Evolutionary conservation across 1,140 invertebrate genomes (phyloP), one percentile per base, ranked within the genome.

Genomic region (Zaprionus tsacasi): DNA sequence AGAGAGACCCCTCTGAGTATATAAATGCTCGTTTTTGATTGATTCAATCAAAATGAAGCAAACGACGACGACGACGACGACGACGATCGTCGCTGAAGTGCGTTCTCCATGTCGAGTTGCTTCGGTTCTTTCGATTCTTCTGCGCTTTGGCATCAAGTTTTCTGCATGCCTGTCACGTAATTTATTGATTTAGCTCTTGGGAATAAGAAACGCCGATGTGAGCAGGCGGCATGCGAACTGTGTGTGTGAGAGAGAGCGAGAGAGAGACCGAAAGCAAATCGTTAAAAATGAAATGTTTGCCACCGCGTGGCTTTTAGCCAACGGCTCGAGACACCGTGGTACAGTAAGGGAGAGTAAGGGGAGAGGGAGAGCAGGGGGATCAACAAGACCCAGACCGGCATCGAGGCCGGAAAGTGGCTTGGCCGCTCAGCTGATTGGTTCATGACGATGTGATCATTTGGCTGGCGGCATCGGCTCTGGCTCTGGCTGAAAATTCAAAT

Each of bases 141-240:
- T 15, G 40, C 40, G 40, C n/a, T 45, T 45, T 43, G 45, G 64
- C 64, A 89, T 89, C 85, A 85, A 79, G 78, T 89, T 89, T 89
- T 89, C 78, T 89, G 85, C 82, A 91, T 91, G 87, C 89, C 89
- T 90, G 89, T 91, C 89, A 91, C 89, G 89, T 91, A 91, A 91
- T 91, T 91, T 91, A 91, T 91, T 91, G 89, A 91, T 91, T 91
- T 91, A 82, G 85, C 89, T 91, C 82, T 90, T 91, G 89, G 89
- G 89, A 91, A 91, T 91, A 88, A 79, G 80, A 80, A 80, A 70
- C 83, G 77, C 40, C 15, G 0, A 45, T 15, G 63, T 70, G 76
- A 74, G 75, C 12, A 25, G 15, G 48, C 2, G 17, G 25, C 1
- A 30, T 30, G 27, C 27, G 3, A 2, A 12, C 1, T 5, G 27